These are phyloP conservation scores for Bombus consobrinus DNA, from an alignment of 1,140 invertebrate genomes.

Conservation along the genomic window DNA sequence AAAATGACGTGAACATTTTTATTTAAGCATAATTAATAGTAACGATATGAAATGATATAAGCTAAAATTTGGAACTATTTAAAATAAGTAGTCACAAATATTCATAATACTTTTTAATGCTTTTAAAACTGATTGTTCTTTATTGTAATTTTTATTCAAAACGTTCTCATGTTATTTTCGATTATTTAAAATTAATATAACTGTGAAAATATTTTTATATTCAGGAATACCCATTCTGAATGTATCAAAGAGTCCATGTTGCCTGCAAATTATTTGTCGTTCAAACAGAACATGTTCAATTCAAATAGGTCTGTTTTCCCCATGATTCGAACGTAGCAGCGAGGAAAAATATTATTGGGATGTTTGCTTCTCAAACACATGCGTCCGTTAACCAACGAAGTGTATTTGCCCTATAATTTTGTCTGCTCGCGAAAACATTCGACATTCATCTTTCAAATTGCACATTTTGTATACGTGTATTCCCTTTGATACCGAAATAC, in stretches of 20 bases:
- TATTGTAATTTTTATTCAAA: neutral
- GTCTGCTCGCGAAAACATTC: neutral
- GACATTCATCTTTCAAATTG: neutral
- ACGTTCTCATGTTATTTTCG: neutral
- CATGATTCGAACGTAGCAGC: neutral
- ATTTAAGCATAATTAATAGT: too few species aligned
- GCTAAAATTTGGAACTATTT: too few species aligned
- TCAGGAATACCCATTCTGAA: neutral
- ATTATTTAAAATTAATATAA: neutral
- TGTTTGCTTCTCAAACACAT: conserved; percentile 3
- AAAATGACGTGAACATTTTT: too few species aligned
- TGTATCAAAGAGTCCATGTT: neutral
- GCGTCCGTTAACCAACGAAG: neutral
- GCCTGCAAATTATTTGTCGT: neutral
- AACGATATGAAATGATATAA: too few species aligned
- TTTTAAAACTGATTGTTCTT: neutral
- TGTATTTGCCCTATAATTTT: conserved; percentile 6
- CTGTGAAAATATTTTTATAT: neutral
- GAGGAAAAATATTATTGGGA: neutral
- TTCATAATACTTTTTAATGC: neutral
- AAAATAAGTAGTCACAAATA: neutral
- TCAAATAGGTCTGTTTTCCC: neutral
- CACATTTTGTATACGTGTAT: neutral
- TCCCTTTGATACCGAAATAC: neutral
- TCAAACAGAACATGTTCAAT: neutral